A percentile compares a stretch with the other conserved stretches of the same genome.
These are phyloP conservation scores for Drepanosiphum platanoidis DNA, from an alignment of 2,888 invertebrate genomes.

Conservation along the genomic window DNA sequence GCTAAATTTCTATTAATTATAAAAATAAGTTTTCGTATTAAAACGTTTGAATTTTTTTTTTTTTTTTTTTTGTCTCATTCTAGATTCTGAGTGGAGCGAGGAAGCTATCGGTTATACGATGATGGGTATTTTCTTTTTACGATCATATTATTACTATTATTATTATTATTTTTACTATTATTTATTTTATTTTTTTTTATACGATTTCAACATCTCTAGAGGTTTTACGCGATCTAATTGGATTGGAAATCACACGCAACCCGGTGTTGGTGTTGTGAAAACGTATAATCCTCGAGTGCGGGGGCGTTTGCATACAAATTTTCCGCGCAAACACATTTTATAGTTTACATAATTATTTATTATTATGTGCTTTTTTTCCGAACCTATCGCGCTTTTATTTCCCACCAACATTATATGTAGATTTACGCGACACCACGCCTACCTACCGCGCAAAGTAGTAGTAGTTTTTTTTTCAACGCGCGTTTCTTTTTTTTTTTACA, in stretches of 20 bases:
- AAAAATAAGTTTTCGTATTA: not conserved
- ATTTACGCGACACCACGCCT: no score
- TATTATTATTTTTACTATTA: constrained; percentile 1
- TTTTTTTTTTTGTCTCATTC: constrained; percentile 54
- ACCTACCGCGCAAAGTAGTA: no score
- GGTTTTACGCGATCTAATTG: not conserved
- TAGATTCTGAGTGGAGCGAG: constrained; percentile 47
- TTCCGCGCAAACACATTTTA: no score
- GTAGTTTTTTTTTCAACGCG: no score
- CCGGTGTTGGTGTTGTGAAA: no score
- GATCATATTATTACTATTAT: constrained; percentile 27
- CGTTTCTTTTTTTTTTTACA: no score
- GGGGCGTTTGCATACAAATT: no score
- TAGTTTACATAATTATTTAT: no score
- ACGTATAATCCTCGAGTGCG: no score
- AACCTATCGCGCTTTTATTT: no score
- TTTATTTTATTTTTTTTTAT: not conserved
- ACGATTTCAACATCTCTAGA: not conserved
- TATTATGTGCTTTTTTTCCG: no score
- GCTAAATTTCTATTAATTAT: not conserved
- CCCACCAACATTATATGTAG: no score
- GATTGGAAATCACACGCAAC: not conserved
- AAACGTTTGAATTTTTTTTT: constrained; percentile 30
- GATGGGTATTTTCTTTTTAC: constrained; percentile 32
- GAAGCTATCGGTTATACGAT: constrained; percentile 37